Percentiles rank a stretch among this genome's conserved stretches.
Evolutionary conservation across 2,113 vertebrate genomes (phyloP).

Genomic region (Sebastes fasciatus): DNA sequence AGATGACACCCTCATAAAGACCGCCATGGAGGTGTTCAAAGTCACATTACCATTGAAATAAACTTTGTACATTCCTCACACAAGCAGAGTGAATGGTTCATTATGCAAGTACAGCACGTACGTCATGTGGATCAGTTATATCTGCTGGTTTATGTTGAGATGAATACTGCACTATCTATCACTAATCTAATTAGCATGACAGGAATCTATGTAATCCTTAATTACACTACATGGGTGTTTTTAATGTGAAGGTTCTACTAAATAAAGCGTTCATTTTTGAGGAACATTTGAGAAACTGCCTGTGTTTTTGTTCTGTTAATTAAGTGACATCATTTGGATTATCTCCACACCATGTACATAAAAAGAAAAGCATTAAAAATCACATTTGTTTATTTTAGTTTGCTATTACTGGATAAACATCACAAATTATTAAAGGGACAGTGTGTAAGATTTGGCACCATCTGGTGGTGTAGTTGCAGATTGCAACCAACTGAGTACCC

Average conservation of each 20-base stretch:
- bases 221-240: not conserved
- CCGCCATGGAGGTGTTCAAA: constrained; percentile 75
- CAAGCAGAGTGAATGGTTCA: not conserved
- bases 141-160: not conserved
- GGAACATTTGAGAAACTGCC: not conserved
- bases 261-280: constrained; percentile 17
- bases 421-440: not conserved
- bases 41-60: constrained; percentile 29
- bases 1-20: constrained; percentile 76
- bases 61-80: not conserved
- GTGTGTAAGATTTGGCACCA: too few species aligned
- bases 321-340: not conserved
- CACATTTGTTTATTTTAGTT: constrained; percentile 28
- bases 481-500: too few species aligned
- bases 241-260: not conserved
- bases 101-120: not conserved
- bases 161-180: not conserved
- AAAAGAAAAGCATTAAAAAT: not conserved
- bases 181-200: not conserved
- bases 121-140: not conserved
- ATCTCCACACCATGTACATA: not conserved
- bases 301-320: constrained; percentile 9
- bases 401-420: not conserved
- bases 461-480: too few species aligned
- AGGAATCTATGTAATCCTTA: not conserved